Conservation (phyloP, 2,113 vertebrate genomes). For the Microcebus ravelobensis region DNA sequence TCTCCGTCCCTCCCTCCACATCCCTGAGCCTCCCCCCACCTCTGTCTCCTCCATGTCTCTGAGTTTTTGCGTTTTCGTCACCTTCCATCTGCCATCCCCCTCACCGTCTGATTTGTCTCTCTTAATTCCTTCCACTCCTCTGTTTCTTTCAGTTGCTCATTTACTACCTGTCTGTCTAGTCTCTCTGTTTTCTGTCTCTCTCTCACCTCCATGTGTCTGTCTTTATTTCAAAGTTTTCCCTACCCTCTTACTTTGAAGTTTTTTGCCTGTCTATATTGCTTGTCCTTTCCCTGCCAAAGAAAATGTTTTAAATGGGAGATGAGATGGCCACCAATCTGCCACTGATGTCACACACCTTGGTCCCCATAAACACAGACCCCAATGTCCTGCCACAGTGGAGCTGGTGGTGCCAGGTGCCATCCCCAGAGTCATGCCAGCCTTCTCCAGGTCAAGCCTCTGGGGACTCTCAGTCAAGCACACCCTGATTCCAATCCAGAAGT, state of each 20-base stretch:
- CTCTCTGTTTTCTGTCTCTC: not conserved
- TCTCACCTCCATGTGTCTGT: not conserved
- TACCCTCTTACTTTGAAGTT: not conserved
- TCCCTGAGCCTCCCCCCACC: not conserved
- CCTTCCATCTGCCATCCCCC: not conserved
- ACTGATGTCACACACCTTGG: not conserved
- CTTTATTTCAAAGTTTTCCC: conserved; percentile 12
- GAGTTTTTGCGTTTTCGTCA: not conserved
- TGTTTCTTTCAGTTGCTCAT: not conserved
- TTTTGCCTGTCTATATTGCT: not conserved
- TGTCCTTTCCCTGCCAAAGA: not conserved
- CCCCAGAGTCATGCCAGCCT: not conserved
- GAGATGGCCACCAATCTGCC: not conserved
- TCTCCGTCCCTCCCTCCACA: not conserved
- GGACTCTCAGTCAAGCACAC: not conserved
- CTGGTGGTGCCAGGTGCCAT: not conserved
- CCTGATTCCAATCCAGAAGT: not conserved
- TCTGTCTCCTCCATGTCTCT: not conserved
- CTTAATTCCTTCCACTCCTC: not conserved
- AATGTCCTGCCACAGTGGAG: not conserved
- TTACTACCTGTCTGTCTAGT: not conserved
- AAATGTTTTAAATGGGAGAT: not conserved
- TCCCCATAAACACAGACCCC: not conserved
- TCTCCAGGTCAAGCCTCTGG: not conserved
- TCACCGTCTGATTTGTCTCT: not conserved